Evolutionary conservation across 1,140 invertebrate species (phyloP).

Genomic region (Teleopsis dalmanni): DNA sequence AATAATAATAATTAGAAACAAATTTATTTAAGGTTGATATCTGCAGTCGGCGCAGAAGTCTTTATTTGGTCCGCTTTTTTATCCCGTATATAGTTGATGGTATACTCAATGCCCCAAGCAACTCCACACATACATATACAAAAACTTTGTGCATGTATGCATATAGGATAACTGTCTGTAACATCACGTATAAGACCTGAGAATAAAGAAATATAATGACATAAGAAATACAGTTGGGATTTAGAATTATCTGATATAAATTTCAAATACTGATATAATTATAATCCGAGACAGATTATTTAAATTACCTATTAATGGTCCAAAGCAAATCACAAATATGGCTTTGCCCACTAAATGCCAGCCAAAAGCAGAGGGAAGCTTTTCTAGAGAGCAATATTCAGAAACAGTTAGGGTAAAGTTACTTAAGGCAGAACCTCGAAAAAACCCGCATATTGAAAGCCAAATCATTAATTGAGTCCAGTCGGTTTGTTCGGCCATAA

Average conservation of each 20-base stretch:
- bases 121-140: slow-evolving; percentile 58
- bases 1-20: too few species aligned
- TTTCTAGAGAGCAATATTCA: slow-evolving; percentile 63
- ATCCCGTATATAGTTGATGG: slow-evolving; percentile 30
- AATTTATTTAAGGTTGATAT: too few species aligned
- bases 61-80: neutral
- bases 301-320: slow-evolving; percentile 62
- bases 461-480: slow-evolving; percentile 57
- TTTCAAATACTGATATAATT: too few species aligned
- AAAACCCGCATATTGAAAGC: slow-evolving; percentile 63
- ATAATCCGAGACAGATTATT: too few species aligned
- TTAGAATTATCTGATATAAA: slow-evolving; percentile 5
- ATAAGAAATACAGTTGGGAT: neutral
- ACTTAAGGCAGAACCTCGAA: slow-evolving; percentile 61
- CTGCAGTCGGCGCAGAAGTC: neutral
- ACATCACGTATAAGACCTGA: slow-evolving; percentile 62
- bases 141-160: slow-evolving; percentile 62
- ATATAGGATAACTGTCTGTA: slow-evolving; percentile 59
- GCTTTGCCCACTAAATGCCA: slow-evolving; percentile 70
- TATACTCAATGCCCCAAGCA: slow-evolving; percentile 61
- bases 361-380: slow-evolving; percentile 65
- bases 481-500: slow-evolving; percentile 58
- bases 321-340: slow-evolving; percentile 58
- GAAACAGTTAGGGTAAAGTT: slow-evolving; percentile 68
- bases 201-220: slow-evolving; percentile 5